phyloP scores from a whole-genome alignment of 2,797 vertebrate species.

The Leptodactylus fallax region DNA sequence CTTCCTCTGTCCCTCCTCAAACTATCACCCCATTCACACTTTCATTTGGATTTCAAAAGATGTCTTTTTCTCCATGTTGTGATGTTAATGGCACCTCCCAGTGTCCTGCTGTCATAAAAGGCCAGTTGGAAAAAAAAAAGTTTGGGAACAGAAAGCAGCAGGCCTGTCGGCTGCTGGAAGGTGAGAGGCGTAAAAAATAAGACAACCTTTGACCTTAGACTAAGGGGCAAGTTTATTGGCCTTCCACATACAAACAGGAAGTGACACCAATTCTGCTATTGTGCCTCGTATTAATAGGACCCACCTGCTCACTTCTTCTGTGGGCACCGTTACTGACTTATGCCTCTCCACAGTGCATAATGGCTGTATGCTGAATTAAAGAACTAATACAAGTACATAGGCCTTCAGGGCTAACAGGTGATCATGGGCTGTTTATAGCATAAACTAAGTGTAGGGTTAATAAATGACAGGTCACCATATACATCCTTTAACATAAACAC shows the following conservation, averaged over 20 bases:
- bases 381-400: neutral
- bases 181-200: slow-evolving; percentile 25
- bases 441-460: neutral
- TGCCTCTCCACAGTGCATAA: neutral
- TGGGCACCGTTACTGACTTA: neutral
- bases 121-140: neutral
- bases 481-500: too few relatives aligned
- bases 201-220: slow-evolving; percentile 53
- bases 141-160: neutral
- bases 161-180: slow-evolving; percentile 49
- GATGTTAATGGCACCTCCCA: slow-evolving; percentile 60
- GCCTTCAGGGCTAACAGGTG: neutral
- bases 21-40: slow-evolving; percentile 60
- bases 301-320: slow-evolving; percentile 35
- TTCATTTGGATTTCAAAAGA: slow-evolving; percentile 62
- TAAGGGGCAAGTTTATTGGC: slow-evolving; percentile 48
- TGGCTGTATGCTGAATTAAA: neutral
- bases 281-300: slow-evolving; percentile 42
- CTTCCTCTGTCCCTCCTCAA: slow-evolving; percentile 64
- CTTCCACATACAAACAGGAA: slow-evolving; percentile 59
- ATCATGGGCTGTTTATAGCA: neutral
- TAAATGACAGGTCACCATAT: too few relatives aligned
- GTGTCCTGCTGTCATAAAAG: slow-evolving; percentile 51
- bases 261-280: slow-evolving; percentile 57
- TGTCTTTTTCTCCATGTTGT: slow-evolving; percentile 37